Percentiles rank a stretch among this genome's conserved stretches.
Conservation (phyloP, 2,888 invertebrate species). For the Xanthorhoe designata region DNA sequence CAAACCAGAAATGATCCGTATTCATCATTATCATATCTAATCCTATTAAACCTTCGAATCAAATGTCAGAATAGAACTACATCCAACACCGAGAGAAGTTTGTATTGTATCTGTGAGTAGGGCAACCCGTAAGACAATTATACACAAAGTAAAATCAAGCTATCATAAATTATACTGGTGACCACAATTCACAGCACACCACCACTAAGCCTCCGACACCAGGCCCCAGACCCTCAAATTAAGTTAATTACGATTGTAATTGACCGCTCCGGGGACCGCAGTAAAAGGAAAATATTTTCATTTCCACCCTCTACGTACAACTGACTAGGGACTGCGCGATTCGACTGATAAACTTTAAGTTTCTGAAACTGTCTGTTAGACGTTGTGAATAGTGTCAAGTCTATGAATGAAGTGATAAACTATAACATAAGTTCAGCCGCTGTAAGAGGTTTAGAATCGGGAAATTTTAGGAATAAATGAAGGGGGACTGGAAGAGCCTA, state of each 20-base stretch:
- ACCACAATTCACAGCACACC: conserved; percentile 62
- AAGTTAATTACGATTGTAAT: conserved; percentile 80
- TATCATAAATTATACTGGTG: conserved; percentile 44
- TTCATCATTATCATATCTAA: too few relatives aligned
- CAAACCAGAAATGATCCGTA: too few relatives aligned
- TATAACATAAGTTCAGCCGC: not conserved
- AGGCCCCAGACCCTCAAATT: conserved; percentile 70
- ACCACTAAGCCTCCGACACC: conserved; percentile 63
- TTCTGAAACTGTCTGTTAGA: not conserved
- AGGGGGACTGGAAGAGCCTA: conserved; percentile 14
- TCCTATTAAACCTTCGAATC: too few relatives aligned
- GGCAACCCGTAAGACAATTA: not conserved
- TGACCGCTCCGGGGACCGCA: conserved; percentile 65
- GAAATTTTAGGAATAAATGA: conserved; percentile 13
- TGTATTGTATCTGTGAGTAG: too few relatives aligned
- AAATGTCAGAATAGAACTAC: too few relatives aligned
- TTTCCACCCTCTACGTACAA: conserved; percentile 44
- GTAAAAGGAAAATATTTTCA: conserved; percentile 77
- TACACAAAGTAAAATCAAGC: conserved; percentile 31
- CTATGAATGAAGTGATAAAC: not conserved
- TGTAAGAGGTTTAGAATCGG: not conserved
- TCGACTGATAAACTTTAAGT: not conserved
- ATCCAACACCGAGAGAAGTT: too few relatives aligned
- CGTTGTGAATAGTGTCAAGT: not conserved
- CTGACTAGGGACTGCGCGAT: not conserved